Percentiles rank a stretch among this genome's conserved stretches.
Evolutionary conservation across 2,797 vertebrate genomes (phyloP).

Genomic region (Silurus aristotelis): DNA sequence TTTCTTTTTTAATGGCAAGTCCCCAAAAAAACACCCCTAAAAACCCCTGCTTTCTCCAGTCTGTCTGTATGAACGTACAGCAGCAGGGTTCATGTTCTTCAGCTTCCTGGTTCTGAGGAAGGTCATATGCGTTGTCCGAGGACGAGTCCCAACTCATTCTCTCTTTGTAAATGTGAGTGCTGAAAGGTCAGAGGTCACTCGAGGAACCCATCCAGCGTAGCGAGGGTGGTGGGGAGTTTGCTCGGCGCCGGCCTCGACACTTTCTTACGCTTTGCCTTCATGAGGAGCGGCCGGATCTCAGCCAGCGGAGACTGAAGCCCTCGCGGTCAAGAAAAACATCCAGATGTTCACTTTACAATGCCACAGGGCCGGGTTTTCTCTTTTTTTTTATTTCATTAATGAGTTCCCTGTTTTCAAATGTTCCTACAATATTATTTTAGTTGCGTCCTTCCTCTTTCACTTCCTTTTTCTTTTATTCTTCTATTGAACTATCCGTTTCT

Average conservation of each 20-base stretch:
- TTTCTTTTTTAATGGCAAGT: not conserved
- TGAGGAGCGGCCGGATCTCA: constrained; percentile 78
- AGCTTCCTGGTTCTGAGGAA: not conserved
- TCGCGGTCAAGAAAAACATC: constrained; percentile 55
- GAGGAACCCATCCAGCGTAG: constrained; percentile 82
- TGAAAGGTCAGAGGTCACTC: constrained; percentile 63
- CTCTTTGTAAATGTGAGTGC: no score
- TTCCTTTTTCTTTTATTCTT: not conserved
- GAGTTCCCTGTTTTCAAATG: not conserved
- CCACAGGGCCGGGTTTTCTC: not conserved
- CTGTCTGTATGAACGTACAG: not conserved
- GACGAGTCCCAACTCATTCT: not conserved
- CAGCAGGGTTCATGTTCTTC: not conserved
- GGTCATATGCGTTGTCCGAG: not conserved
- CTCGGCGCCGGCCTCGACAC: constrained; percentile 67
- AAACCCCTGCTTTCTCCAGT: not conserved
- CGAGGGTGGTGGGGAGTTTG: constrained; percentile 67
- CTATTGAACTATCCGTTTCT: not conserved
- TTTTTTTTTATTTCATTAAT: not conserved
- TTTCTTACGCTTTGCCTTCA: constrained; percentile 83
- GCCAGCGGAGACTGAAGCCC: constrained; percentile 78
- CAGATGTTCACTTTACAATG: no score
- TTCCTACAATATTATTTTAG: not conserved
- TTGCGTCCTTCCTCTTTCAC: not conserved
- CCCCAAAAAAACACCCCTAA: not conserved